Evolutionary conservation across 2,888 invertebrate species (phyloP).

Genomic region (Lasioglossum vierecki): DNA sequence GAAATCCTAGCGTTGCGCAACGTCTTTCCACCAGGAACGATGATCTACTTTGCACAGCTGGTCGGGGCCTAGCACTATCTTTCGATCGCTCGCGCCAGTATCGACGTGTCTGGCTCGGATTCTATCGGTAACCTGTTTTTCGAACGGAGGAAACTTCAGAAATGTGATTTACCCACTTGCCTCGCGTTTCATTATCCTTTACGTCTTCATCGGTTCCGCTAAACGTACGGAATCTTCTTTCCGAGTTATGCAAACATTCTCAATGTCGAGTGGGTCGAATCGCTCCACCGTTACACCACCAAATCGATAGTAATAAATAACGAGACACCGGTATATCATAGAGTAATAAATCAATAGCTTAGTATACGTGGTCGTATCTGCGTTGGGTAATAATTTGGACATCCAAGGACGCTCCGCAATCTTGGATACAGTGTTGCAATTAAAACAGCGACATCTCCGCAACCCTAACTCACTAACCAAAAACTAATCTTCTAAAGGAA

Average conservation of each 20-base stretch:
- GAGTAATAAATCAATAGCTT: background rate
- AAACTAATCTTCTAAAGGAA: background rate
- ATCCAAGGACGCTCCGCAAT: background rate
- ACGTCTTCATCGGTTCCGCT: background rate
- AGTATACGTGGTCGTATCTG: background rate
- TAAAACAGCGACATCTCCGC: background rate
- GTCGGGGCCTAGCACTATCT: background rate
- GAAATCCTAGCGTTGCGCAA: conserved; percentile 39
- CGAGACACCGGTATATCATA: background rate
- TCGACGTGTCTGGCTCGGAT: conserved; percentile 22
- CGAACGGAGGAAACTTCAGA: background rate
- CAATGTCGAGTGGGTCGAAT: background rate
- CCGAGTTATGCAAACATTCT: background rate
- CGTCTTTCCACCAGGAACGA: conserved; percentile 7
- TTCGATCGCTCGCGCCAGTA: background rate
- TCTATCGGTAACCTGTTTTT: background rate
- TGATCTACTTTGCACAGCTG: conserved; percentile 59
- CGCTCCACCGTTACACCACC: background rate
- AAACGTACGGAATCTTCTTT: background rate
- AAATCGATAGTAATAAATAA: background rate
- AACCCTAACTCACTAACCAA: background rate
- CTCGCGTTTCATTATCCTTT: background rate
- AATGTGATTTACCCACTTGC: background rate
- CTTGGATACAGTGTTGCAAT: background rate
- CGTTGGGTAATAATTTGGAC: background rate